Conservation (phyloP, 2,797 vertebrate species). For the Prunella strophiata region DNA sequence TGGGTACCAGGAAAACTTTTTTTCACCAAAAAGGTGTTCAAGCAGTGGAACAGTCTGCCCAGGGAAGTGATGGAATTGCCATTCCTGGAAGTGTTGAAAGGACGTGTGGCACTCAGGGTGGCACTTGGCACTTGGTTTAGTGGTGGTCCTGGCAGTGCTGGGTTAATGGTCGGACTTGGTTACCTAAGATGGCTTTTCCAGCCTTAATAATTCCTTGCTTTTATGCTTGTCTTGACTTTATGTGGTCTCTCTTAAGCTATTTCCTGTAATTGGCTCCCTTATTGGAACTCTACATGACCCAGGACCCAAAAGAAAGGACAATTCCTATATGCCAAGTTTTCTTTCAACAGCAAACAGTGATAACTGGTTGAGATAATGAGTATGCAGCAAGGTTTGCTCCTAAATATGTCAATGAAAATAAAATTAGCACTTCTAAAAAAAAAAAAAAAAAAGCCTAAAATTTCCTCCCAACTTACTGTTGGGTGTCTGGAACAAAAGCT, state of each 20-base stretch:
- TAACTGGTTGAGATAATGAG: not conserved
- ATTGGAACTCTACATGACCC: not conserved
- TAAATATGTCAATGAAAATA: not conserved
- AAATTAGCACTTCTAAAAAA: not conserved
- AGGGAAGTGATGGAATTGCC: not conserved
- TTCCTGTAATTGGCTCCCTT: not conserved
- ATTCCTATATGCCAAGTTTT: not conserved
- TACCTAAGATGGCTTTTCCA: not conserved
- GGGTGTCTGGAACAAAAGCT: not conserved
- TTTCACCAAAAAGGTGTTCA: not conserved
- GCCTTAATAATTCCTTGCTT: not conserved
- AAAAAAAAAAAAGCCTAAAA: too few species aligned
- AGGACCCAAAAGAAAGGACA: not conserved
- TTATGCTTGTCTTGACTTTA: not conserved
- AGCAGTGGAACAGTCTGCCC: not conserved
- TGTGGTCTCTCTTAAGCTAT: not conserved
- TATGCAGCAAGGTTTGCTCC: not conserved
- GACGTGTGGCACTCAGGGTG: fast-evolving
- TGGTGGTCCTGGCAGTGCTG: not conserved
- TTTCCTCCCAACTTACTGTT: not conserved
- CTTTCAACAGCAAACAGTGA: fast-evolving
- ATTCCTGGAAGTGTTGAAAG: not conserved
- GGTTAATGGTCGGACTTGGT: not conserved
- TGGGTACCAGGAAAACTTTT: not conserved
- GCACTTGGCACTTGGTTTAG: not conserved